A percentile compares a stretch with the other conserved stretches of the same genome.
phyloP scores from a whole-genome alignment of 2,888 invertebrate genomes.

The Steinernema scapterisci region DNA sequence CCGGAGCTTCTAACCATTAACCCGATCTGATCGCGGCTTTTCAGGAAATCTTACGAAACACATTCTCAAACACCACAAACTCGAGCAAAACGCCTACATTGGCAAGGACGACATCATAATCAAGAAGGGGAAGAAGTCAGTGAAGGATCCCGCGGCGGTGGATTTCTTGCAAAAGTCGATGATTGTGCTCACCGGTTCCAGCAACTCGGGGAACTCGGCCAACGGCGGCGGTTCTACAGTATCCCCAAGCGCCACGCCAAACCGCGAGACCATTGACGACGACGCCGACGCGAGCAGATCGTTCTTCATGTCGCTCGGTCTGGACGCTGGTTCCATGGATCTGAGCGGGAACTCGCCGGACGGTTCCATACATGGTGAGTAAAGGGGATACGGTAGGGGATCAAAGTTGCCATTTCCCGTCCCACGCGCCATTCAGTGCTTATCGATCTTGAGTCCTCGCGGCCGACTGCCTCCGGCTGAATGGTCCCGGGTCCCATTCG shows the following conservation, averaged over 20 bases:
- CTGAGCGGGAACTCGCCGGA: constrained; percentile 33
- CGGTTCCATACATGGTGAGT: constrained; percentile 4
- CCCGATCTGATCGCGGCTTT: constrained; percentile 34
- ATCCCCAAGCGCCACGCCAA: not conserved
- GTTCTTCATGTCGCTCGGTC: constrained; percentile 45
- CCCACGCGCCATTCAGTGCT: not conserved
- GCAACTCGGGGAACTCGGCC: not conserved
- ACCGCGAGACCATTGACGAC: constrained; percentile 25
- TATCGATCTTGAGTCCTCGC: constrained; percentile 24
- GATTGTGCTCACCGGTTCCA: constrained; percentile 43
- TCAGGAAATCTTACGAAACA: constrained; percentile 68
- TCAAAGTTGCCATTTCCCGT: not conserved
- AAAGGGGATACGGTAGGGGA: constrained; percentile 14
- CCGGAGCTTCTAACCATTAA: not conserved
- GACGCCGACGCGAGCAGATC: constrained; percentile 9
- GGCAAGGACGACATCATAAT: constrained; percentile 68
- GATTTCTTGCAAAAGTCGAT: constrained; percentile 63
- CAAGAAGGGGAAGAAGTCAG: constrained; percentile 64
- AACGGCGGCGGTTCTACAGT: not conserved
- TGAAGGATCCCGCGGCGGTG: constrained; percentile 56
- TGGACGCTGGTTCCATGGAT: constrained; percentile 48
- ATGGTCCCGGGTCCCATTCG: not conserved
- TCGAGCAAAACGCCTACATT: constrained; percentile 64
- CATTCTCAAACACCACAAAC: constrained; percentile 67
- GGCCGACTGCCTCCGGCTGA: not conserved